phyloP scores from a whole-genome alignment of 2,113 vertebrate genomes.

The Arenaria interpres region DNA sequence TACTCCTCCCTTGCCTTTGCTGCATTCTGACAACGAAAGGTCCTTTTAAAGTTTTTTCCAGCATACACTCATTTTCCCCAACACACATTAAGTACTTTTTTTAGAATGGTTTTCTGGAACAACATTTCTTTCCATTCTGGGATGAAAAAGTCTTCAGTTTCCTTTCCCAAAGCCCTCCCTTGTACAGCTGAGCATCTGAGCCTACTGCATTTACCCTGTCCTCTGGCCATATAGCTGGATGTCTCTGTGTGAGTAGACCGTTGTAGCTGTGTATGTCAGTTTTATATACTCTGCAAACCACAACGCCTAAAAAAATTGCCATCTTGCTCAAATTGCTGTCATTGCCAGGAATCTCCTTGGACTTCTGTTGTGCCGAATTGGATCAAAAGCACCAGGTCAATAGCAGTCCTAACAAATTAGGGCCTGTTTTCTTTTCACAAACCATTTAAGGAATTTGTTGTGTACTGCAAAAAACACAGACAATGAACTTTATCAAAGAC shows the following conservation, averaged over 20 bases:
- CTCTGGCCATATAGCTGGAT: not conserved
- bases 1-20: not conserved
- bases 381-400: not conserved
- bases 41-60: not conserved
- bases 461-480: not conserved
- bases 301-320: not conserved
- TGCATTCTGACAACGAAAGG: conserved; percentile 14
- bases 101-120: not conserved
- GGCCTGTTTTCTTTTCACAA: not conserved
- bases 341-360: not conserved
- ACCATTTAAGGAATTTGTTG: not conserved
- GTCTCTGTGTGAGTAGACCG: not conserved
- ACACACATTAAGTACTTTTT: not conserved
- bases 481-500: not conserved
- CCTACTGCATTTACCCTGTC: not conserved
- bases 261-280: not conserved
- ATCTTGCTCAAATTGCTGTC: not conserved
- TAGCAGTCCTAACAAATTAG: not conserved
- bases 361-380: not conserved
- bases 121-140: not conserved
- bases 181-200: not conserved
- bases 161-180: not conserved
- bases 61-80: not conserved
- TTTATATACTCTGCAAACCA: not conserved
- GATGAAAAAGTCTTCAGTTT: not conserved